Conservation (phyloP, 2,797 vertebrate genomes). For the Poecilia wingei region DNA sequence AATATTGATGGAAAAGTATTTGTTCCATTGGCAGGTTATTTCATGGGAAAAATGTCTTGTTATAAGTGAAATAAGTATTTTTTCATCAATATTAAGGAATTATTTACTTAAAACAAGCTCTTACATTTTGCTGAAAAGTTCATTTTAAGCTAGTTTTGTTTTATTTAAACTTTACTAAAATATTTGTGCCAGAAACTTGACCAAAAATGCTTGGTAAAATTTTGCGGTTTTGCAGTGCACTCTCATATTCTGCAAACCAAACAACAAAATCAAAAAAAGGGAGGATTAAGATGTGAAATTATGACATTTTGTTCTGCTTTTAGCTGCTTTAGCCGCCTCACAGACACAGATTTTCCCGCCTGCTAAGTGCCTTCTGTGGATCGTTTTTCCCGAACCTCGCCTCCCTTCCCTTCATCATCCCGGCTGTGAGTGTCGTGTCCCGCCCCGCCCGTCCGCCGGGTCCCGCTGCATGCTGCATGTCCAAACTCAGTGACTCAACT, state of each 20-base stretch:
- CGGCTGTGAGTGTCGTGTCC: neutral
- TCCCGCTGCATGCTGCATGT: neutral
- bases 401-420: neutral
- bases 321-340: neutral
- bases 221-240: no score
- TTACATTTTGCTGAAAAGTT: no score
- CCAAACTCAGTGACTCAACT: slow-evolving; percentile 19
- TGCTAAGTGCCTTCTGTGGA: slow-evolving; percentile 61
- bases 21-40: no score
- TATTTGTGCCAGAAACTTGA: no score
- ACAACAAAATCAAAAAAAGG: neutral
- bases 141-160: no score
- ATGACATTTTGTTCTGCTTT: neutral
- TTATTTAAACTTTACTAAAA: no score
- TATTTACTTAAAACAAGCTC: no score
- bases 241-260: neutral
- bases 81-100: no score
- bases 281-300: neutral
- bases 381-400: neutral
- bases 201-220: no score
- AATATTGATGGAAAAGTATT: no score
- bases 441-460: neutral
- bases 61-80: no score
- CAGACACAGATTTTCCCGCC: slow-evolving; percentile 3
- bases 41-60: no score